These are phyloP conservation scores for Drosophila subobscura DNA, from an alignment of 1,140 invertebrate species.

Conservation along the genomic window DNA sequence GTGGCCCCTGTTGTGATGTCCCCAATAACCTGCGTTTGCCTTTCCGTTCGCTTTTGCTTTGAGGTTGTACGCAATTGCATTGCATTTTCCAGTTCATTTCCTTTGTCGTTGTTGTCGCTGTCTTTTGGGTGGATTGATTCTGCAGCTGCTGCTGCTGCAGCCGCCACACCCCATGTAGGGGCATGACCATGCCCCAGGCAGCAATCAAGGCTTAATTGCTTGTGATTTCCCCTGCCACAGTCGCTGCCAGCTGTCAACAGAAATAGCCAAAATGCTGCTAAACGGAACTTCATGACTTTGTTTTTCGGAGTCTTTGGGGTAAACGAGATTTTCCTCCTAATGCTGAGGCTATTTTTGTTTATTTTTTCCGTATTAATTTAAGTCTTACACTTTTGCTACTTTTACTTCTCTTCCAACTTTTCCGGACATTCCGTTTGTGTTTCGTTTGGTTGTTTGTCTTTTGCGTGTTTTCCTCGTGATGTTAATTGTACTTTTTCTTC, in stretches of 20 bases:
- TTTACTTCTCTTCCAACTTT: constrained; percentile 37
- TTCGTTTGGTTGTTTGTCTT: constrained; percentile 39
- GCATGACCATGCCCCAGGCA: constrained; percentile 21
- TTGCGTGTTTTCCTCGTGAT: constrained; percentile 14
- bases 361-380: constrained; percentile 64
- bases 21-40: constrained; percentile 49
- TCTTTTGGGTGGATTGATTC: constrained; percentile 37
- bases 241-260: constrained; percentile 67
- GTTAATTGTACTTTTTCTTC: constrained; percentile 60
- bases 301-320: neutral
- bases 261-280: constrained; percentile 76
- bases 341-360: neutral
- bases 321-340: neutral
- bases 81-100: constrained; percentile 76
- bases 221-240: constrained; percentile 36
- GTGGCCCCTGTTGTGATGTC: constrained; percentile 61
- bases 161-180: constrained; percentile 30
- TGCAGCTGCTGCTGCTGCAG: constrained; percentile 29
- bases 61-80: constrained; percentile 58
- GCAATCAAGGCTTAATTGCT: constrained; percentile 67
- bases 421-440: constrained; percentile 54
- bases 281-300: constrained; percentile 70
- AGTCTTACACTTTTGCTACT: constrained; percentile 23
- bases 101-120: constrained; percentile 20
- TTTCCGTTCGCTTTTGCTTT: constrained; percentile 21